Evolutionary conservation across 1,140 invertebrate species (phyloP).

Genomic region (Melipona quadrifasciata): DNA sequence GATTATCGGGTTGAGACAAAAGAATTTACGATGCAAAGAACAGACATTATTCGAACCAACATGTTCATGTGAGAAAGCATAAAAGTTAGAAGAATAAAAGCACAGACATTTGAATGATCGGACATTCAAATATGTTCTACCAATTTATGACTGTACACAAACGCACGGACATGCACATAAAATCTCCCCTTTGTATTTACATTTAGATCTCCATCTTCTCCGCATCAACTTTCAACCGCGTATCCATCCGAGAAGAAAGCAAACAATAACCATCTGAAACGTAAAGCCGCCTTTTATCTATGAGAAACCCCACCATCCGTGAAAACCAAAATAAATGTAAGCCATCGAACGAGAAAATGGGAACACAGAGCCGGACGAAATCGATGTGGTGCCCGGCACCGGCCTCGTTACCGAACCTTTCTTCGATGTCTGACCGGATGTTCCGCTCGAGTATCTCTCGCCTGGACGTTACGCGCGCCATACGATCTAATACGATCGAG

Average conservation of each 20-base stretch:
- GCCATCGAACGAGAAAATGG: background rate
- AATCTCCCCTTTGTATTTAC: too few species aligned
- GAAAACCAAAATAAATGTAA: background rate
- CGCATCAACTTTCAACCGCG: background rate
- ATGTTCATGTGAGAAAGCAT: too few species aligned
- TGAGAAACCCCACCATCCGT: background rate
- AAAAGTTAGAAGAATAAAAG: too few species aligned
- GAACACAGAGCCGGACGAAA: background rate
- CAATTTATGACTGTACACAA: too few species aligned
- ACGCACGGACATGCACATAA: too few species aligned
- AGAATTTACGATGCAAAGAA: too few species aligned
- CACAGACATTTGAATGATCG: too few species aligned
- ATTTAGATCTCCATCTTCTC: too few species aligned
- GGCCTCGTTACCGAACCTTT: constrained; percentile 7
- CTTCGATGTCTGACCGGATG: constrained; percentile 21
- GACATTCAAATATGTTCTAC: too few species aligned
- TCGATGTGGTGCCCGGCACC: background rate
- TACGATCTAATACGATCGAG: constrained; percentile 29
- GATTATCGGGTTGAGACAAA: too few species aligned
- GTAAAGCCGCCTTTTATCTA: background rate
- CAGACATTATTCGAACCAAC: too few species aligned
- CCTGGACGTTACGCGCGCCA: background rate
- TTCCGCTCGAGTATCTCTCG: constrained; percentile 11
- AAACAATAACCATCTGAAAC: background rate
- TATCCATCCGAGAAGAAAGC: background rate